phyloP scores from a whole-genome alignment of 2,888 invertebrate species.

The Meloe dianella region DNA sequence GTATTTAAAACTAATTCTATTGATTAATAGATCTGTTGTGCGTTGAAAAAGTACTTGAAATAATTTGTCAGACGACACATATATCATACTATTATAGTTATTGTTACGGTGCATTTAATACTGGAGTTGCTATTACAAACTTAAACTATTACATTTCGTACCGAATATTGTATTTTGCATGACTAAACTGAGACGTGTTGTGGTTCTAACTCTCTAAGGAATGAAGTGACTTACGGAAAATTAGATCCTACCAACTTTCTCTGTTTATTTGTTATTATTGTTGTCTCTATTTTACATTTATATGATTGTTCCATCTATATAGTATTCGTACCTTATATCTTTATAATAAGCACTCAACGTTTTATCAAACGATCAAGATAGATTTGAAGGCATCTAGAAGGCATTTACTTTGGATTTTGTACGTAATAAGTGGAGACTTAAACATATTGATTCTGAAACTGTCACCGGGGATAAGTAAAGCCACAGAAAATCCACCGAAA shows the following conservation, averaged over 20 bases:
- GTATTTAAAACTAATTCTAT: constrained; percentile 1
- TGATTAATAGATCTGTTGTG: neutral
- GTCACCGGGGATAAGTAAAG: constrained; percentile 30
- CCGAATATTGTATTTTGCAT: constrained; percentile 51
- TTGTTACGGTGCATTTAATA: constrained; percentile 43
- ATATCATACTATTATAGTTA: constrained; percentile 23
- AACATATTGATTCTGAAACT: constrained; percentile 34
- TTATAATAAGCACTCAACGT: constrained; percentile 10
- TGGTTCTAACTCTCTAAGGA: constrained; percentile 49
- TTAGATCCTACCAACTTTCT: constrained; percentile 49
- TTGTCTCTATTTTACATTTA: constrained; percentile 41
- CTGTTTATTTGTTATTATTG: constrained; percentile 28
- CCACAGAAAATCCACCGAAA: constrained; percentile 31
- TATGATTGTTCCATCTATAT: constrained; percentile 42
- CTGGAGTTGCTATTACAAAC: constrained; percentile 43
- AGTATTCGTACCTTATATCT: constrained; percentile 26
- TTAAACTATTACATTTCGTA: constrained; percentile 47
- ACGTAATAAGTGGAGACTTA: constrained; percentile 29
- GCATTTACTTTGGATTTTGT: constrained; percentile 27
- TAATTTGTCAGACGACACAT: constrained; percentile 24
- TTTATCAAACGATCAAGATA: constrained; percentile 18
- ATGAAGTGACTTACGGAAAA: constrained; percentile 51
- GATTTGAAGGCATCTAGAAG: constrained; percentile 20
- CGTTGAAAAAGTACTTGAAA: neutral
- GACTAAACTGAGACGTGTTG: constrained; percentile 51